phyloP scores from a whole-genome alignment of 1,140 invertebrate genomes.

The Microplitis demolitor region DNA sequence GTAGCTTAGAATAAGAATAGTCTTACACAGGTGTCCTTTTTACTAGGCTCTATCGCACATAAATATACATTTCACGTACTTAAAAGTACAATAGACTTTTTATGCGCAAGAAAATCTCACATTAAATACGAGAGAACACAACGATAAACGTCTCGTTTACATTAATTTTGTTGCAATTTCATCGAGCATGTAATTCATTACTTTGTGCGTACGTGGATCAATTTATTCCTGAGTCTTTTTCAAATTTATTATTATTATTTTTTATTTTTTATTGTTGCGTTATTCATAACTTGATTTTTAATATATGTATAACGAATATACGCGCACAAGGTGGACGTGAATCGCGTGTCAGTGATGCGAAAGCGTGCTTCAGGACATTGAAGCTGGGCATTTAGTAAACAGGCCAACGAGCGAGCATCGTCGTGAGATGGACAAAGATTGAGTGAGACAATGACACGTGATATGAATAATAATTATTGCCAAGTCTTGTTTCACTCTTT shows the following conservation, averaged over 20 bases:
- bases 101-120: not conserved
- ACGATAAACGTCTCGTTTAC: slow-evolving; percentile 15
- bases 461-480: slow-evolving; percentile 37
- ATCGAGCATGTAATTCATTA: not conserved
- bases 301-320: not conserved
- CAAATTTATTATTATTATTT: not conserved
- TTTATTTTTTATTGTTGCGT: not conserved
- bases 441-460: slow-evolving; percentile 23
- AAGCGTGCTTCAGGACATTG: slow-evolving; percentile 22
- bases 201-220: slow-evolving; percentile 4
- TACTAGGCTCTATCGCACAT: not conserved
- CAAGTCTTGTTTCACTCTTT: no score
- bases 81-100: not conserved
- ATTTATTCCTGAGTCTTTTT: not conserved
- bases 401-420: slow-evolving; percentile 25
- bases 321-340: not conserved
- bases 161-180: slow-evolving; percentile 9
- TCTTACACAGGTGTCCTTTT: not conserved
- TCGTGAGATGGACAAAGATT: not conserved
- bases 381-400: slow-evolving; percentile 38
- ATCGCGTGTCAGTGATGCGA: slow-evolving; percentile 7
- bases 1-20: not conserved
- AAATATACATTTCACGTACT: not conserved
- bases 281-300: not conserved
- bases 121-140: not conserved